A percentile compares a stretch with the other conserved stretches of the same genome.
Evolutionary conservation across 30 jellyfish, hydroid and myxozoan genomes (phyloP).

Genomic region (Catostylus mosaicus): DNA sequence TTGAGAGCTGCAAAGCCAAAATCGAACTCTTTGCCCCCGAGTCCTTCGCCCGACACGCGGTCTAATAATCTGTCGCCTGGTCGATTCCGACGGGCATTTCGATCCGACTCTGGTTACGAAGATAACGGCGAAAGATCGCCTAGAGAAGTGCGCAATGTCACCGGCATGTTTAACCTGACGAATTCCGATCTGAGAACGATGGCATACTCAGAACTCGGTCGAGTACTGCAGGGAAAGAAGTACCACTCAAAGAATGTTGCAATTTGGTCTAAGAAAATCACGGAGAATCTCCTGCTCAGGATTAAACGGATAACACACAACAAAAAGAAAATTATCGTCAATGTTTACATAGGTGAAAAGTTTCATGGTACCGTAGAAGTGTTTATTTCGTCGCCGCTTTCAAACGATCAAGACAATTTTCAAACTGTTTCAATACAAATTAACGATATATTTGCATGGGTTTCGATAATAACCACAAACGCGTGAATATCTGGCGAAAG

Average conservation of each 20-base stretch:
- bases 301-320: conserved; percentile 42
- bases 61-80: conserved; percentile 21
- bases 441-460: conserved; percentile 78
- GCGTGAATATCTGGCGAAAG: neutral
- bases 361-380: conserved; percentile 72
- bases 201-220: conserved; percentile 44
- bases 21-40: conserved; percentile 51
- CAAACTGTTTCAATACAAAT: conserved; percentile 59
- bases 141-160: conserved; percentile 5
- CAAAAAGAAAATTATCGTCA: conserved; percentile 55
- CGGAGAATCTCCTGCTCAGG: conserved; percentile 50
- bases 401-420: conserved; percentile 39
- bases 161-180: conserved; percentile 4
- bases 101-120: conserved; percentile 36
- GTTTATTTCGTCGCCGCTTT: conserved; percentile 50
- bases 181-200: conserved; percentile 37
- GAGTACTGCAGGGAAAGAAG: conserved; percentile 56
- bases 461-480: conserved; percentile 31
- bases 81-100: conserved; percentile 9
- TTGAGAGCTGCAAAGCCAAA: neutral
- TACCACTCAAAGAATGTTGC: conserved; percentile 54
- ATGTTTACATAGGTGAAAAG: conserved; percentile 70
- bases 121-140: conserved; percentile 60
- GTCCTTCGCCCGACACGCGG: conserved; percentile 21
- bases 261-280: conserved; percentile 57